Base-by-base conservation (phyloP, 2,888 invertebrate genomes). In the Papilio demoleus region DNA sequence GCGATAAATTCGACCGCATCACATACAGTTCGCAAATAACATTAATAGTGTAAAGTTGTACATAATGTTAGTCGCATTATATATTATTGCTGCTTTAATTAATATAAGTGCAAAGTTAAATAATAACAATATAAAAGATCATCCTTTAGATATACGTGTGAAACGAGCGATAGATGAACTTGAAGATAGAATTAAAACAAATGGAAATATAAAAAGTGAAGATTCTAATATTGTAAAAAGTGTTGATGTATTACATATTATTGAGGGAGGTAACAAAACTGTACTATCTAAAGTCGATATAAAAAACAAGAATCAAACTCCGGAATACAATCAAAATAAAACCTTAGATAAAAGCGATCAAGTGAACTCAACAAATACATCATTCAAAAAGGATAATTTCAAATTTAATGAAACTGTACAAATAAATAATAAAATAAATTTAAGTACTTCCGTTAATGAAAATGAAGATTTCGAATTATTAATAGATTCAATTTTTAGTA, bases 91-190 rank as follows among this genome's bases (percentile, higher is more conserved):
- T 31, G 60, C 40, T 9, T 22, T 65, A 31, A 11, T 68, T 0
- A 64, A 38, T 9, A 70, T 70, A 9, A 47, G 24, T 22, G 65
- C 56, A 11, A 60, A 61, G 9, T 14, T 66, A 9, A 62, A 58
- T 8, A 70, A 70, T n/a, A 62, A 70, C 58, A 63, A 65, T 31
- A 70, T 70, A 9, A 66, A 61, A 19, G 36, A 66, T 11, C 66
- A 65, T 34, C 61, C 65, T 0, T 61, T 70, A 11, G 47, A 70
- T 40, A 65, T 65, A 53, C 31, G 65, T 14, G 66, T 70, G 0
- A 70, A 34, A 34, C 61, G 70, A 47, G 31, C 27, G 1, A 4
- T 19, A 8, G n/a, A 36, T 24, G 22, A 27, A 38, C 5, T 38
- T 14, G 19, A 42, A 17, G 5, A 4, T 17, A 19, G 3, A 45